Conservation (phyloP, 2,888 invertebrate species). For the Phorcus lineatus region DNA sequence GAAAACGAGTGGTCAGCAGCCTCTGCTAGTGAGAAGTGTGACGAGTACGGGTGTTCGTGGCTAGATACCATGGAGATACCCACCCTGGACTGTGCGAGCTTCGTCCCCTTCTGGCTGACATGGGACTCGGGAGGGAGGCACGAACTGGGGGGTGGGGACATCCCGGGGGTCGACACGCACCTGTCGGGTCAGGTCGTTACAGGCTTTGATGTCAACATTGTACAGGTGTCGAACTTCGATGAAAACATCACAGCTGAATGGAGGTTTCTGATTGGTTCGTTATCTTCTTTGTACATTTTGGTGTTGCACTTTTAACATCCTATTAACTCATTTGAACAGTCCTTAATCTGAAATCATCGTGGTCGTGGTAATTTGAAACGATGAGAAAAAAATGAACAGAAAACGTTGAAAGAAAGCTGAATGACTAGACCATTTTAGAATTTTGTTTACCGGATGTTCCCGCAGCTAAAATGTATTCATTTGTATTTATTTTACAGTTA, state of each 20-base stretch:
- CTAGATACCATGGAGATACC: background rate
- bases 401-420: no score
- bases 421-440: no score
- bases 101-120: background rate
- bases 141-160: background rate
- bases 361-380: no score
- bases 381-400: no score
- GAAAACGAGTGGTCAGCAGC: slow-evolving; percentile 18
- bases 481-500: no score
- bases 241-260: background rate
- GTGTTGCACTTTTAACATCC: no score
- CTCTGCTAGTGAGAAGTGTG: background rate
- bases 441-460: no score
- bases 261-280: background rate
- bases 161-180: background rate
- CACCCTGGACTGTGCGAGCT: background rate
- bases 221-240: slow-evolving; percentile 2
- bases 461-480: no score
- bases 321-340: no score
- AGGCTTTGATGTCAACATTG: background rate
- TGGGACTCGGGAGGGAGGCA: background rate
- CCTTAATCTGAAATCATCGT: no score
- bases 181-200: background rate
- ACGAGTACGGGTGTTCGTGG: background rate
- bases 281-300: background rate